A percentile compares a stretch with the other conserved stretches of the same genome.
Conservation (phyloP, 2,113 vertebrate species). For the Cavia aperea region DNA sequence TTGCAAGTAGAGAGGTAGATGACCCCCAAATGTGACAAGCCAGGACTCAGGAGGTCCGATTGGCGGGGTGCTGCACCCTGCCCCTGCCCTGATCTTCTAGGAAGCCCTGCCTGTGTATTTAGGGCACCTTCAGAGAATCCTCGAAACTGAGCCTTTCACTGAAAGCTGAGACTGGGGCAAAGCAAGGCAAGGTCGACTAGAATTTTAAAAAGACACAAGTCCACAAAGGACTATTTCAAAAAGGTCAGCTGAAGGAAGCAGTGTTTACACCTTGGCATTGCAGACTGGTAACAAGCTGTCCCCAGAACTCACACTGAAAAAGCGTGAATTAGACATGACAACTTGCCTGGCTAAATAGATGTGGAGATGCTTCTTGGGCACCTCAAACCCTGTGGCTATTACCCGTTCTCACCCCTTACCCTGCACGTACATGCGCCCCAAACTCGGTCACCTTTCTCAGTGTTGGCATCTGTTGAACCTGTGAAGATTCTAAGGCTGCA, state of each 20-base stretch:
- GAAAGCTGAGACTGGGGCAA: background rate
- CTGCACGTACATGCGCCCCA: too few species aligned
- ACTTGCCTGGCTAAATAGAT: background rate
- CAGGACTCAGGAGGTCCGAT: background rate
- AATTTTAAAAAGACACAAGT: background rate
- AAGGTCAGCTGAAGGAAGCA: background rate
- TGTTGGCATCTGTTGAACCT: background rate
- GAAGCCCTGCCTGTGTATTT: background rate
- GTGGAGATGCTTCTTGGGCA: background rate
- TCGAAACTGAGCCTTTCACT: background rate
- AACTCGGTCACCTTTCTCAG: background rate
- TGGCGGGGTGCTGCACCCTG: background rate
- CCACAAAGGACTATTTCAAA: background rate
- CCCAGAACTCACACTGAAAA: accelerated
- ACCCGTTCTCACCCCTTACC: background rate
- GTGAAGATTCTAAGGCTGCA: background rate
- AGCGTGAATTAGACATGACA: background rate
- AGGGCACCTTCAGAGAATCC: background rate
- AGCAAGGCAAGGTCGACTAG: background rate
- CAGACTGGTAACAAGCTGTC: background rate
- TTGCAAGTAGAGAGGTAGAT: background rate
- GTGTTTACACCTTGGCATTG: background rate
- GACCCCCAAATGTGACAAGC: background rate
- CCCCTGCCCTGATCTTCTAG: too few species aligned
- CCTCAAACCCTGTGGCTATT: background rate